A percentile compares a stretch with the other conserved stretches of the same genome.
phyloP scores from a whole-genome alignment of 37 sponge, comb jelly and placozoan genomes.

The Diacarnus erythraeanus region DNA sequence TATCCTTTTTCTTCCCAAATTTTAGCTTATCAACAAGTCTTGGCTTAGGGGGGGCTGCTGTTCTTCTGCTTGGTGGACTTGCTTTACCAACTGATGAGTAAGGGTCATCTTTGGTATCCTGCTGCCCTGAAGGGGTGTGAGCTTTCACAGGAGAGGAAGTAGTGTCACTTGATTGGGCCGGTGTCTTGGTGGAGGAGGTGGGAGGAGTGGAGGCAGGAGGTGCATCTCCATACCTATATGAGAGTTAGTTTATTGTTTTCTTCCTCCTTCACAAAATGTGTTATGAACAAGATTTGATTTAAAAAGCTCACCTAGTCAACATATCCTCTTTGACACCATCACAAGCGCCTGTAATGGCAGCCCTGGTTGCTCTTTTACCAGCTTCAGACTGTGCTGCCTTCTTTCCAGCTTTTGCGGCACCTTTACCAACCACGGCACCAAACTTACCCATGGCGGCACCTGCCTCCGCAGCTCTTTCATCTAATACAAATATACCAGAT shows the following conservation, averaged over 20 bases:
- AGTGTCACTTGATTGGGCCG: too few species aligned
- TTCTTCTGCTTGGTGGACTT: not conserved
- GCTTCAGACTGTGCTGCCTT: conserved; percentile 82
- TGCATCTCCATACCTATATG: not conserved
- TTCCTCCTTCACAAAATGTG: too few species aligned
- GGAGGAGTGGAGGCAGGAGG: conserved; percentile 1
- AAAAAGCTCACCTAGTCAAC: conserved; percentile 7
- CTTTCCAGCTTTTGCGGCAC: conserved; percentile 64
- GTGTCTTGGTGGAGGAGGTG: not conserved
- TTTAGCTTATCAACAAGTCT: conserved; percentile 15
- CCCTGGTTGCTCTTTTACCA: conserved; percentile 56
- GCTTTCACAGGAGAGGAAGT: not conserved
- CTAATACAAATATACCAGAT: too few species aligned
- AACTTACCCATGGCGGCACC: conserved; percentile 15
- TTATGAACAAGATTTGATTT: not conserved
- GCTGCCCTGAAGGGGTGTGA: not conserved
- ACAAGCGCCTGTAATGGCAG: conserved; percentile 72
- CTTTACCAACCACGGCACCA: conserved; percentile 29
- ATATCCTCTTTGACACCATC: conserved; percentile 55
- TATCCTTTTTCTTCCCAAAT: not conserved
- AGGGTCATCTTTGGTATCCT: not conserved
- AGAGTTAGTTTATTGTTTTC: too few species aligned
- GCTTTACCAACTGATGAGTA: not conserved
- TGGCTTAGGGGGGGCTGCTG: conserved; percentile 31
- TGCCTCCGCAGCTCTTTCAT: too few species aligned